Conservation (phyloP, 2,888 invertebrate genomes). For the Melipona bicolor region DNA sequence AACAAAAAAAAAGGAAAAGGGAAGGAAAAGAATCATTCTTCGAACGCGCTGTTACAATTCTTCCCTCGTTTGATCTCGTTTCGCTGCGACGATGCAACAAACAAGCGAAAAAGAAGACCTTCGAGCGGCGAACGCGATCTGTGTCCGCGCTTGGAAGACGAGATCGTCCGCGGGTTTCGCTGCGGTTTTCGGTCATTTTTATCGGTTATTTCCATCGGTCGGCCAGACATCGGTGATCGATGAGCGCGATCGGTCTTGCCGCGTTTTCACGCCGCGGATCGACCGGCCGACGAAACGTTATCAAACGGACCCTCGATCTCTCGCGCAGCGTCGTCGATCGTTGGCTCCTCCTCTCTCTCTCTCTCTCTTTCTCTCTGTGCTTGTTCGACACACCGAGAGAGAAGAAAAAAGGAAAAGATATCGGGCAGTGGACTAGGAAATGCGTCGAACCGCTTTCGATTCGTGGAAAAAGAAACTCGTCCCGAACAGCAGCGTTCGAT, state of each 20-base stretch:
- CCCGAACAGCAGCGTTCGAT: constrained; percentile 6
- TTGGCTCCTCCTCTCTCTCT: too few species aligned
- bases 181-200: constrained; percentile 44
- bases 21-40: background rate
- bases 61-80: background rate
- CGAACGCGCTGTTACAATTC: background rate
- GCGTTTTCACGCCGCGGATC: background rate
- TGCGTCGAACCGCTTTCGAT: constrained; percentile 53
- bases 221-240: constrained; percentile 23
- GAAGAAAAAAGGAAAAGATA: constrained; percentile 1
- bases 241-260: constrained; percentile 25
- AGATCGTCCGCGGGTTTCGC: constrained; percentile 19
- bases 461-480: constrained; percentile 61
- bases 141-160: constrained; percentile 17
- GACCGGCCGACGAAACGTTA: background rate
- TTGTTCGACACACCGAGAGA: background rate
- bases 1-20: too few species aligned
- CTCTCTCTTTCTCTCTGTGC: background rate
- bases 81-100: background rate
- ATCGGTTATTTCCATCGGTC: constrained; percentile 27
- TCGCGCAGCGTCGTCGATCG: background rate
- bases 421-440: constrained; percentile 52
- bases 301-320: background rate
- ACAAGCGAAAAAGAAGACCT: constrained; percentile 1
- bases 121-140: background rate